Conservation (phyloP, 2,888 invertebrate species). For the Torymus aiolomorphi region DNA sequence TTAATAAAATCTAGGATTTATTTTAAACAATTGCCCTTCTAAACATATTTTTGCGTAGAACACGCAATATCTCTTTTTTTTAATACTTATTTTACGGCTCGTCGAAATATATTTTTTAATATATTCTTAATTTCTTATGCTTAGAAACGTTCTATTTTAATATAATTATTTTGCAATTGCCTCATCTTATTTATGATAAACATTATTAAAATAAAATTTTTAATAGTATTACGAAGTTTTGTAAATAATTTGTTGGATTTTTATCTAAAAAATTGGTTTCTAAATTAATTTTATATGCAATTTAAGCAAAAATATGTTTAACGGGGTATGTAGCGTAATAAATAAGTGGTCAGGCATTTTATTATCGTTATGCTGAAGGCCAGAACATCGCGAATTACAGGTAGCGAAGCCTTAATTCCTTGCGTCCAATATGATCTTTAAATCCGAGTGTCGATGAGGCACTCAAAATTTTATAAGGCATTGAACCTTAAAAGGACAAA, state of each 20-base stretch:
- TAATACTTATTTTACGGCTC: too few relatives aligned
- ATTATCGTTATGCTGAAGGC: constrained; percentile 47
- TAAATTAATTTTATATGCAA: too few relatives aligned
- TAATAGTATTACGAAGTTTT: too few relatives aligned
- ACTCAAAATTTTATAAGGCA: constrained; percentile 42
- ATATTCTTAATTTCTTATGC: too few relatives aligned
- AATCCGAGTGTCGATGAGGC: constrained; percentile 29
- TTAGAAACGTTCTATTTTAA: too few relatives aligned
- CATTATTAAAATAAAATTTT: too few relatives aligned
- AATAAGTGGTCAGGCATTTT: constrained; percentile 49
- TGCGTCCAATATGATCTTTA: constrained; percentile 54
- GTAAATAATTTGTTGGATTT: too few relatives aligned
- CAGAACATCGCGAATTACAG: constrained; percentile 39
- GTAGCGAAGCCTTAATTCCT: constrained; percentile 51
- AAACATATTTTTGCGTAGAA: constrained; percentile 48
- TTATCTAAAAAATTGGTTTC: too few relatives aligned
- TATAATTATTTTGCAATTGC: too few relatives aligned
- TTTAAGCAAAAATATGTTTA: constrained; percentile 44
- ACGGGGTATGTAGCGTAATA: constrained; percentile 4
- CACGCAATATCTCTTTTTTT: neutral
- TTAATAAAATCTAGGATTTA: constrained; percentile 54
- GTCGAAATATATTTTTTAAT: too few relatives aligned
- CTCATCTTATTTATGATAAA: too few relatives aligned
- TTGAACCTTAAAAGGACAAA: constrained; percentile 44
- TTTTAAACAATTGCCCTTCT: constrained; percentile 36